phyloP scores from a whole-genome alignment of 2,797 vertebrate genomes.

The Chloroceryle inda region DNA sequence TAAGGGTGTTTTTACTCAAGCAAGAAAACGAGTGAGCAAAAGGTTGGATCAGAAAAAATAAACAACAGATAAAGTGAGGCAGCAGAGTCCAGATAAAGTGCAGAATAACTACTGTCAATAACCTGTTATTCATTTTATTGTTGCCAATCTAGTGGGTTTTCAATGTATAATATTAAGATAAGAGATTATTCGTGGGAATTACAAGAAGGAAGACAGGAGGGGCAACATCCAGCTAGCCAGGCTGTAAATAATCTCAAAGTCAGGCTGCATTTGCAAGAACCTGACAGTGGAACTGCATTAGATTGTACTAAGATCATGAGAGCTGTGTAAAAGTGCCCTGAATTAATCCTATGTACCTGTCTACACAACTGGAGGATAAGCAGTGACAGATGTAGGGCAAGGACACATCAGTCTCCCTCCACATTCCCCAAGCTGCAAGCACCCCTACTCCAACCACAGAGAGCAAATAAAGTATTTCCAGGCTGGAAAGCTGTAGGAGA shows the following conservation, averaged over 20 bases:
- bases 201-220: conserved; percentile 39
- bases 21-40: conserved; percentile 55
- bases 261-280: background rate
- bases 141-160: conserved; percentile 38
- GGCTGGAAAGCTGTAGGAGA: background rate
- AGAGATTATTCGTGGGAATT: conserved; percentile 28
- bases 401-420: background rate
- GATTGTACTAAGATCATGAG: background rate
- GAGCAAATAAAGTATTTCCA: background rate
- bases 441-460: background rate
- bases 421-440: background rate
- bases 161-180: conserved; percentile 57
- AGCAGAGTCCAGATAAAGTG: conserved; percentile 45
- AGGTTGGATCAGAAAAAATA: conserved; percentile 62
- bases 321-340: background rate
- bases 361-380: background rate
- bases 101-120: conserved; percentile 71
- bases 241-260: conserved; percentile 11
- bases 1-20: conserved; percentile 62
- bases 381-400: conserved; percentile 17
- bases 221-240: background rate
- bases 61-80: conserved; percentile 42
- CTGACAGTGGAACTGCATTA: background rate
- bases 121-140: conserved; percentile 23
- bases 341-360: background rate